Conservation (phyloP, 1,140 invertebrate species). For the Drosophila pseudoananassae region DNA sequence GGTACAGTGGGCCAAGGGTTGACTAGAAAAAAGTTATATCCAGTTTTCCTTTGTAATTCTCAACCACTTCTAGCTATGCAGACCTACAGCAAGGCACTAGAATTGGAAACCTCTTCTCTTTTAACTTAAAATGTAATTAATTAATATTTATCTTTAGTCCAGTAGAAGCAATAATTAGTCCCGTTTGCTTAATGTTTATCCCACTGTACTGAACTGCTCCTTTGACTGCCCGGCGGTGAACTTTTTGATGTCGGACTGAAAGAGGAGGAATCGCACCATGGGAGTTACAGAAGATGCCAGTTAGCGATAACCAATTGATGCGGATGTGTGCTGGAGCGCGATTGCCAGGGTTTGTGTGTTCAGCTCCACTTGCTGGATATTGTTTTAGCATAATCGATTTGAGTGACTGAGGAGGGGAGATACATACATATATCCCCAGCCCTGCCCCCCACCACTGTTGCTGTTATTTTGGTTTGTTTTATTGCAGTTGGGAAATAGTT, state of each 20-base stretch:
- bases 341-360: constrained; percentile 42
- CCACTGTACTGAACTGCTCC: constrained; percentile 40
- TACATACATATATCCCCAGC: constrained; percentile 1
- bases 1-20: constrained; percentile 9
- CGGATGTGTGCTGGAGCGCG: constrained; percentile 27
- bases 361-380: constrained; percentile 75
- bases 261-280: constrained; percentile 10
- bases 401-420: constrained; percentile 56
- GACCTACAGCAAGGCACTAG: too few species aligned
- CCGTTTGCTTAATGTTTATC: not conserved
- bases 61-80: too few species aligned
- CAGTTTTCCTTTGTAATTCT: too few species aligned
- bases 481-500: constrained; percentile 77
- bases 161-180: too few species aligned
- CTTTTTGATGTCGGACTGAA: constrained; percentile 45
- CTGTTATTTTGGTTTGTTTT: constrained; percentile 63
- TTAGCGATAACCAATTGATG: constrained; percentile 43
- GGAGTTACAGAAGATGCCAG: constrained; percentile 52
- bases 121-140: not conserved
- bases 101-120: too few species aligned
- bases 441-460: constrained; percentile 9
- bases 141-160: not conserved
- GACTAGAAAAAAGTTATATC: too few species aligned
- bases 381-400: constrained; percentile 83
- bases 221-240: constrained; percentile 67